These are phyloP conservation scores for Pteria penguin DNA, from an alignment of 2,888 invertebrate genomes.

Conservation along the genomic window DNA sequence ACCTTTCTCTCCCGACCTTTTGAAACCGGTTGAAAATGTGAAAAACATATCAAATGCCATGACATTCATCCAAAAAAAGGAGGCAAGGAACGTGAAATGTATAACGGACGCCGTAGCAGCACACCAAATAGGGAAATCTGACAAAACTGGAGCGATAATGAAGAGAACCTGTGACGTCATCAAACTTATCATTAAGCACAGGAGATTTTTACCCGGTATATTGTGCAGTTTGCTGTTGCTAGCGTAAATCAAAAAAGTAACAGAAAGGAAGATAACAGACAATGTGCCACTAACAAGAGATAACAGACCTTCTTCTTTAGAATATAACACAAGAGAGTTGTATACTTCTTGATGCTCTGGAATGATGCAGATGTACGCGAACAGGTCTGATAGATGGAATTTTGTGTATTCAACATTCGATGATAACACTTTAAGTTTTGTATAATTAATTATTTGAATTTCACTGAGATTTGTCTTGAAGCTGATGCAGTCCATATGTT, in stretches of 20 bases:
- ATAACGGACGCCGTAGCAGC: slow-evolving; percentile 78
- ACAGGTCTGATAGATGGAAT: slow-evolving; percentile 11
- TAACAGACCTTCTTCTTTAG: slow-evolving; percentile 21
- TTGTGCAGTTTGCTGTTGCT: slow-evolving; percentile 35
- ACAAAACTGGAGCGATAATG: slow-evolving; percentile 19
- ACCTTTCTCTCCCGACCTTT: slow-evolving; percentile 18
- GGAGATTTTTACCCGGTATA: slow-evolving; percentile 41
- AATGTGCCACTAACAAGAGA: slow-evolving; percentile 30
- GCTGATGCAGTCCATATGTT: slow-evolving; percentile 7
- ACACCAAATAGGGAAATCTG: slow-evolving; percentile 24
- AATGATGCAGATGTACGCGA: slow-evolving; percentile 33
- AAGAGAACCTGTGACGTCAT: slow-evolving; percentile 28
- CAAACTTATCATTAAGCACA: slow-evolving; percentile 33
- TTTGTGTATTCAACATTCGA: slow-evolving; percentile 9
- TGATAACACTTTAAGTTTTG: slow-evolving; percentile 24
- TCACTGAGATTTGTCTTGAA: slow-evolving; percentile 27
- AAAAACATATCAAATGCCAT: slow-evolving; percentile 83
- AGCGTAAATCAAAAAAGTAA: slow-evolving; percentile 26
- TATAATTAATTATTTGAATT: slow-evolving; percentile 27
- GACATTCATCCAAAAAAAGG: slow-evolving; percentile 82
- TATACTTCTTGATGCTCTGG: background rate
- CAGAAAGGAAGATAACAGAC: slow-evolving; percentile 23
- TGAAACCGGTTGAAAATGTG: slow-evolving; percentile 69
- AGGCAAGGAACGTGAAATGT: slow-evolving; percentile 81
- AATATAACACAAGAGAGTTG: background rate